Conservation (phyloP, 2,113 vertebrate species). For the Heterochromis multidens region DNA sequence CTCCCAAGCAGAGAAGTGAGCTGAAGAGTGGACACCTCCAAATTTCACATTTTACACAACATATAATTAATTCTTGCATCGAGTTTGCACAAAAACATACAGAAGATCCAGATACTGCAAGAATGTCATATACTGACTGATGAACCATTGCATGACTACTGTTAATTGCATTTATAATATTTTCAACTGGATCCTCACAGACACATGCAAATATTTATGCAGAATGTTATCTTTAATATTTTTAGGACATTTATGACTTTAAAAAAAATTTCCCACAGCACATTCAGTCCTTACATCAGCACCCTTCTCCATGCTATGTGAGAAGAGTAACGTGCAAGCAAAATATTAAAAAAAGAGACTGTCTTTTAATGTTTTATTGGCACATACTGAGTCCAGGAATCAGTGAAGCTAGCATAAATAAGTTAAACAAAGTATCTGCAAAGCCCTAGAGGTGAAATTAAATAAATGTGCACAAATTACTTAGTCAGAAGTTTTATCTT, state of each 20-base stretch:
- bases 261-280: not conserved
- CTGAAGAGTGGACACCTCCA: conserved; percentile 49
- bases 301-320: not conserved
- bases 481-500: not conserved
- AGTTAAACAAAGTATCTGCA: not conserved
- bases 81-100: not conserved
- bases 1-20: conserved; percentile 30
- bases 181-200: not conserved
- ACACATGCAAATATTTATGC: not conserved
- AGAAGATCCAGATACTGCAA: not conserved
- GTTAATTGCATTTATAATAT: not conserved
- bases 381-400: not conserved
- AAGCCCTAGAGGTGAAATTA: not conserved
- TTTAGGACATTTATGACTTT: not conserved
- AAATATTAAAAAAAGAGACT: not conserved
- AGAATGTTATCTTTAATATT: not conserved
- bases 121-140: not conserved
- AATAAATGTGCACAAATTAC: not conserved
- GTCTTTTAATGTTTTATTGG: not conserved
- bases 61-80: conserved; percentile 3
- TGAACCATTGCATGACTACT: not conserved
- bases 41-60: conserved; percentile 32
- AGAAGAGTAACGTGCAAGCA: not conserved
- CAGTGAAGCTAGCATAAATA: not conserved
- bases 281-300: not conserved